A percentile compares a stretch with the other conserved stretches of the same genome.
phyloP scores from a whole-genome alignment of 1,140 invertebrate species.

The Drosophila watanabei region DNA sequence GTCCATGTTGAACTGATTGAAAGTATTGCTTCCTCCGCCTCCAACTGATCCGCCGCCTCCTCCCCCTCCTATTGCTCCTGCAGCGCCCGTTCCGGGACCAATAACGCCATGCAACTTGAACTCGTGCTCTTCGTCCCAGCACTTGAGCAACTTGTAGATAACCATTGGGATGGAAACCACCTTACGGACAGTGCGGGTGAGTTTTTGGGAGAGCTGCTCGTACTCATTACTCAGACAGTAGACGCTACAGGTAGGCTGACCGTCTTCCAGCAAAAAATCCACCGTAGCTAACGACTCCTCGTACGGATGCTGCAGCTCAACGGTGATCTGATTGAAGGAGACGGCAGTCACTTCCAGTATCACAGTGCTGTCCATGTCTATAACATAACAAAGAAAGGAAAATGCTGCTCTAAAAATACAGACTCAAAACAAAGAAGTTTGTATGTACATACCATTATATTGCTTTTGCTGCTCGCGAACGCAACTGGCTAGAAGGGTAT shows the following conservation, averaged over 20 bases:
- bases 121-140: constrained; percentile 88
- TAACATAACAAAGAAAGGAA: constrained; percentile 6
- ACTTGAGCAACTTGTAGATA: constrained; percentile 89
- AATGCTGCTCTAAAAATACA: background rate
- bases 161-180: constrained; percentile 97
- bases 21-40: constrained; percentile 36
- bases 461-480: constrained; percentile 92
- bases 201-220: constrained; percentile 89
- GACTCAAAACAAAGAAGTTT: too few relatives aligned
- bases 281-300: constrained; percentile 97
- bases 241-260: constrained; percentile 90
- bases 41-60: constrained; percentile 26
- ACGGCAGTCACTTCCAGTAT: constrained; percentile 97
- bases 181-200: constrained; percentile 94
- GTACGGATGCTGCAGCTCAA: constrained; percentile 96
- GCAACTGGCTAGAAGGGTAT: constrained; percentile 94
- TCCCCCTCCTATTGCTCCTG: constrained; percentile 59
- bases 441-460: constrained; percentile 86
- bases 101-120: constrained; percentile 85
- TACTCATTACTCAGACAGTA: constrained; percentile 86
- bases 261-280: constrained; percentile 94
- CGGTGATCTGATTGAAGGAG: constrained; percentile 94
- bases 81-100: constrained; percentile 86
- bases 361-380: constrained; percentile 92
- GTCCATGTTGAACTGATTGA: constrained; percentile 66